These are phyloP conservation scores for Pseudomyrmex cubaensis DNA, from an alignment of 1,140 invertebrate genomes.

Conservation along the genomic window DNA sequence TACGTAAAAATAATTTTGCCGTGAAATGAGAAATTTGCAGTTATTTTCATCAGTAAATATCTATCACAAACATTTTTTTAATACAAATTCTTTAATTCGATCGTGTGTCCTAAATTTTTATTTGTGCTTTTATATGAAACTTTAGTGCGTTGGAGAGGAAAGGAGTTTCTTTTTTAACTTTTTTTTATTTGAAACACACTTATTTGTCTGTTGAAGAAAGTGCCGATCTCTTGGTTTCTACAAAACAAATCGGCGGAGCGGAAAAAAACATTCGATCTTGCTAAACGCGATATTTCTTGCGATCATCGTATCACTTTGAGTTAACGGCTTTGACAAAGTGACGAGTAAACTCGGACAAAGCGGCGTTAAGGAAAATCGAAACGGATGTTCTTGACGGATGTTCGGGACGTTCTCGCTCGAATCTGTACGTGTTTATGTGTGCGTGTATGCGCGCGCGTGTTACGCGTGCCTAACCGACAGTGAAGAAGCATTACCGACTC, in stretches of 20 bases:
- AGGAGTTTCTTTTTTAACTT: too few species aligned
- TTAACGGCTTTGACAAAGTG: conserved; percentile 42
- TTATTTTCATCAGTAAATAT: too few species aligned
- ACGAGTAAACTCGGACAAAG: neutral
- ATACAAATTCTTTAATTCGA: too few species aligned
- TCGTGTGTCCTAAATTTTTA: too few species aligned
- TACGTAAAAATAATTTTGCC: too few species aligned
- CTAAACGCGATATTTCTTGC: conserved; percentile 5
- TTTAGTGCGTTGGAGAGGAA: too few species aligned
- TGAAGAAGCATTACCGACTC: conserved; percentile 70
- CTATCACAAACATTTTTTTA: too few species aligned
- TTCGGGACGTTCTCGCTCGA: conserved; percentile 69
- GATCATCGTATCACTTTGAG: conserved; percentile 35
- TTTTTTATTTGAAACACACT: neutral
- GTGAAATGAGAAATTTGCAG: too few species aligned
- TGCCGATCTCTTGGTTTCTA: neutral
- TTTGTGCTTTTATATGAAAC: too few species aligned
- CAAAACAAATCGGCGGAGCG: neutral
- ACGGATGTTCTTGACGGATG: conserved; percentile 58
- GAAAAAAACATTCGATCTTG: neutral
- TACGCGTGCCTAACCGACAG: conserved; percentile 71
- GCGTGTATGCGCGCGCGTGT: neutral
- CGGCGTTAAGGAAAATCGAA: conserved; percentile 32
- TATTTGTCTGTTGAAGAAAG: neutral
- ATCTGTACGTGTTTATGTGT: neutral